Conservation (phyloP, 2,888 invertebrate species). For the Candidula unifasciata region DNA sequence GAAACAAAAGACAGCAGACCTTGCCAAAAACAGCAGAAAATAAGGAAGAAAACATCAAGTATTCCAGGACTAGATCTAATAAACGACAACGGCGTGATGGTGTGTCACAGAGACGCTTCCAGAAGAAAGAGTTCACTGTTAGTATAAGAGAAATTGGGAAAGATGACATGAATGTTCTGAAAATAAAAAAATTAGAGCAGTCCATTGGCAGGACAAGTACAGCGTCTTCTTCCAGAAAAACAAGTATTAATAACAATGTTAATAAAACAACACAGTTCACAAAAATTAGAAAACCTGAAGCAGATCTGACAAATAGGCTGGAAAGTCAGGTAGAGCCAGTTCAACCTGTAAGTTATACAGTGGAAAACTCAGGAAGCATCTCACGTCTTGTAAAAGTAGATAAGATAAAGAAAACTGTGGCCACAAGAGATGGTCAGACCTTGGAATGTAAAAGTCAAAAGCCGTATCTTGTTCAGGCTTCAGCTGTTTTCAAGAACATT, state of each 20-base stretch:
- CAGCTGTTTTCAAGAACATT: not conserved
- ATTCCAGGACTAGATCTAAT: not conserved
- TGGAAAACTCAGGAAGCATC: no score
- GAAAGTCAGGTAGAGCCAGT: no score
- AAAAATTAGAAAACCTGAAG: not conserved
- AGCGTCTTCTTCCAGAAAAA: not conserved
- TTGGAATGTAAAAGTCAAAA: no score
- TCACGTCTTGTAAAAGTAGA: no score
- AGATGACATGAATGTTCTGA: not conserved
- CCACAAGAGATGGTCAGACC: no score
- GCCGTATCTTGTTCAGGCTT: not conserved
- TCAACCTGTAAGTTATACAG: not conserved
- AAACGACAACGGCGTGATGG: not conserved
- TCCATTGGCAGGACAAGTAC: not conserved
- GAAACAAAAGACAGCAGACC: not conserved
- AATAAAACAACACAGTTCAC: not conserved
- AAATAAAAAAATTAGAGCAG: conserved; percentile 1
- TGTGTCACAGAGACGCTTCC: not conserved
- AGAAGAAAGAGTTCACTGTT: not conserved
- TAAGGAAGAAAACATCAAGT: not conserved
- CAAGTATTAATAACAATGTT: not conserved
- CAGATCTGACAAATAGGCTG: not conserved
- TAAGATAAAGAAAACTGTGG: no score
- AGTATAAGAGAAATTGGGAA: not conserved
- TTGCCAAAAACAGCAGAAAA: not conserved